Conservation (phyloP, 2,113 vertebrate genomes). For the Penelope pileata region DNA sequence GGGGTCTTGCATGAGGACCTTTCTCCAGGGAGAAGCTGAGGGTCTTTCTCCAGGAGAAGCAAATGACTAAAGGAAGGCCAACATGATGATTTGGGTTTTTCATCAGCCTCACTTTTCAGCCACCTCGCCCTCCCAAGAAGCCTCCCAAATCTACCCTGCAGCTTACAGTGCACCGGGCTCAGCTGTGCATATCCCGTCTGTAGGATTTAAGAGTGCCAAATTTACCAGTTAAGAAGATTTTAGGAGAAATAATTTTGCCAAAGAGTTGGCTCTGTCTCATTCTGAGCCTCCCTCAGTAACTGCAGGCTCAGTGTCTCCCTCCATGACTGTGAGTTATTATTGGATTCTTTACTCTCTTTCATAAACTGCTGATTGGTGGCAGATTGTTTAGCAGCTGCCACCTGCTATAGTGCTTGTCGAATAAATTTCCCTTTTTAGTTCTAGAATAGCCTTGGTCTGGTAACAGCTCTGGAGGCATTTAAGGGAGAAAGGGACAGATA, state of each 20-base stretch:
- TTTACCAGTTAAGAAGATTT: slow-evolving; percentile 30
- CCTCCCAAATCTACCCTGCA: neutral
- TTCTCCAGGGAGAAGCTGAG: too few relatives aligned
- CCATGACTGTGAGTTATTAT: slow-evolving; percentile 66
- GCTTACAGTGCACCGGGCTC: neutral
- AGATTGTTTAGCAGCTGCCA: slow-evolving; percentile 75
- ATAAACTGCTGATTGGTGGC: slow-evolving; percentile 75
- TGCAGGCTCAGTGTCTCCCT: slow-evolving; percentile 54
- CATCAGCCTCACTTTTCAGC: neutral
- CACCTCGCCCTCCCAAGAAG: neutral
- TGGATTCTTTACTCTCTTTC: slow-evolving; percentile 72
- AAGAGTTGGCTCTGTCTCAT: slow-evolving; percentile 41
- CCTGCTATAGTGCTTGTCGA: slow-evolving; percentile 70
- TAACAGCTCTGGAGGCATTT: slow-evolving; percentile 21
- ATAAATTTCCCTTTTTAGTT: slow-evolving; percentile 66
- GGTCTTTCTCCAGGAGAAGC: neutral
- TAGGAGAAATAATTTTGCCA: slow-evolving; percentile 38
- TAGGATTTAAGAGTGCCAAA: neutral
- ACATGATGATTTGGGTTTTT: neutral
- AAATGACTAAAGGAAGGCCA: neutral
- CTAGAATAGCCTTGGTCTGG: slow-evolving; percentile 54
- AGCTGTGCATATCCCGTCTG: neutral
- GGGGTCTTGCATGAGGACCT: neutral
- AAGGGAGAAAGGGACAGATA: neutral
- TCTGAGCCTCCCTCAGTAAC: slow-evolving; percentile 1